Percentiles rank a stretch among this genome's conserved stretches.
These are phyloP conservation scores for Acleris literana DNA, from an alignment of 2,888 invertebrate genomes.

Conservation along the genomic window DNA sequence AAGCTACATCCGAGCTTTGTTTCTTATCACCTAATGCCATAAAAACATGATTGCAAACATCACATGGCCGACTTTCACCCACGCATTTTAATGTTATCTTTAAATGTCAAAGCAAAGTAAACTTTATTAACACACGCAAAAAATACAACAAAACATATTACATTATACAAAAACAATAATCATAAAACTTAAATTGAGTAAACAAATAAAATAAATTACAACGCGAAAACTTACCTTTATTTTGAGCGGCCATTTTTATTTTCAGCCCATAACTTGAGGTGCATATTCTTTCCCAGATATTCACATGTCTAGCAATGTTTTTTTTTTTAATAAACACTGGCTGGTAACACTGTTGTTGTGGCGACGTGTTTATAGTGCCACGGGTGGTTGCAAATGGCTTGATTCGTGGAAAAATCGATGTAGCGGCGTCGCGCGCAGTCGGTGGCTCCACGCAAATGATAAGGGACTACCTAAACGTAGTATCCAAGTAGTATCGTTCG, in stretches of 20 bases:
- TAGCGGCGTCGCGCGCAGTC: conserved; percentile 75
- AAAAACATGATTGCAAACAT: conserved; percentile 65
- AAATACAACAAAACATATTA: background rate
- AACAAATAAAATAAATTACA: conserved; percentile 33
- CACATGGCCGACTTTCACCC: conserved; percentile 73
- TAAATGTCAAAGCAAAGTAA: conserved; percentile 57
- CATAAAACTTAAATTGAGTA: conserved; percentile 21
- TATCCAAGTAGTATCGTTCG: conserved; percentile 27
- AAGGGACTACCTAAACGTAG: conserved; percentile 46
- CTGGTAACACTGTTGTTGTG: conserved; percentile 49
- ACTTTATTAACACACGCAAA: conserved; percentile 42
- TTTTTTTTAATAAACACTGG: conserved; percentile 33
- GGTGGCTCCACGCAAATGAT: conserved; percentile 64
- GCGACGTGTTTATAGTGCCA: conserved; percentile 72
- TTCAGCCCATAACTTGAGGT: conserved; percentile 53
- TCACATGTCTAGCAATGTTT: conserved; percentile 60
- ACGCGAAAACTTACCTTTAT: conserved; percentile 66
- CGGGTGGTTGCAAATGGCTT: conserved; percentile 70
- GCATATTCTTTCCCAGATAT: conserved; percentile 65
- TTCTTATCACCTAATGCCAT: conserved; percentile 50
- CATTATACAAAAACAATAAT: background rate
- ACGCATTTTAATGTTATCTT: conserved; percentile 61
- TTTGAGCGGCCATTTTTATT: conserved; percentile 73
- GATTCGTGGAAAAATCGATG: conserved; percentile 79
- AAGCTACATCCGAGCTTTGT: conserved; percentile 51